Evolutionary conservation across 2,797 vertebrate genomes (phyloP), one percentile per base, ranked within the genome.

Genomic region (Paguma larvata): DNA sequence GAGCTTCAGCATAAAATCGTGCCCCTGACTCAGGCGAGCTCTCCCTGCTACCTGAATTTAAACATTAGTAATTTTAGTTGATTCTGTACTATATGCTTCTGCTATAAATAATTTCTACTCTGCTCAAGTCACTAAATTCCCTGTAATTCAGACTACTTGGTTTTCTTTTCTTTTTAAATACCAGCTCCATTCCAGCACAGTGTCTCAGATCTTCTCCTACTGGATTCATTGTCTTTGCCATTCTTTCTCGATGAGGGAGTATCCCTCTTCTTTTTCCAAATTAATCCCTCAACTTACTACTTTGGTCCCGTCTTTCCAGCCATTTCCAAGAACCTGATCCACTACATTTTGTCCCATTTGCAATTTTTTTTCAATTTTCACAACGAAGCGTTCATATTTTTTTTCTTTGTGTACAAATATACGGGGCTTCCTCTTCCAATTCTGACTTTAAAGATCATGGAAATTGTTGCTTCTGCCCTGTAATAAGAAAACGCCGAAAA

Each of bases 241-340:
- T 62, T 63, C 23, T 46, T 38, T 65, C 44, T 65, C 6, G 27
- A 14, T 19, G 63, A 72, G 21, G 27, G 53, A 15, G 3, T 0
- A 46, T 5, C 7, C 15, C 0, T 51, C 38, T 3, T 34, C 14
- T 9, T 51, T 34, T 34, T 25, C 48, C 67, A 48, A 65, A 27
- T 65, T 19, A 6, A 27, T 7, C 44, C 18, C 32, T 53, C 10
- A 14, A 19, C 5, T 23, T 12, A 7, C 30, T 6, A 32, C 0
- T 0, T n/a, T 3, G 6, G 18, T 44, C 38, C 15, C 0, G 0
- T 9, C 30, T 56, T 53, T 48, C 32, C 27, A 16, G 62, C 6
- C 21, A 2, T n/a, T 89, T 59, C 32, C 48, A 34, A 32, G 34
- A 70, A 30, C 14, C 48, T 16, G 14, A 41, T 5, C 44, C 34